Evolutionary conservation across 2,113 vertebrate genomes (phyloP).

Genomic region (Spermophilus dauricus): DNA sequence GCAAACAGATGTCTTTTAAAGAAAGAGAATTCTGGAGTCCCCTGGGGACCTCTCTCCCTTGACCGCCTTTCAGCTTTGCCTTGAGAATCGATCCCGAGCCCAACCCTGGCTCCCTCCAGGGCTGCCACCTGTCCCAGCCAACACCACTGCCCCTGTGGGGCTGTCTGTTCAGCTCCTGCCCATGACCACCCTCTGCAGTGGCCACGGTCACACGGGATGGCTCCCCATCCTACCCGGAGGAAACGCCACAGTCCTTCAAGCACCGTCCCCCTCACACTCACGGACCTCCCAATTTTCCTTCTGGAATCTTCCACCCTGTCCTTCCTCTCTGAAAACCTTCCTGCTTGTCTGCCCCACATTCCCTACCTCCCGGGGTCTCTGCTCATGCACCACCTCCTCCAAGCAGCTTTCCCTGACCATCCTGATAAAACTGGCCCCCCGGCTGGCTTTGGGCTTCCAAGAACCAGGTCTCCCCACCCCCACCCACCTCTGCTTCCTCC

Average conservation of each 20-base stretch:
- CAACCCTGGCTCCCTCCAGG: not conserved
- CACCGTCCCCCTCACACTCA: not conserved
- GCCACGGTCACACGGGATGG: not conserved
- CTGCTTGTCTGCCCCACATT: too few relatives aligned
- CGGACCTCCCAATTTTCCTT: not conserved
- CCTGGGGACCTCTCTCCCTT: too few relatives aligned
- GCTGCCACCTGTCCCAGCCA: not conserved
- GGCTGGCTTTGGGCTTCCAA: not conserved
- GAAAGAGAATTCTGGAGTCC: not conserved
- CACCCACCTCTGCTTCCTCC: not conserved
- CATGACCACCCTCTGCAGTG: not conserved
- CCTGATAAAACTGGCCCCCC: not conserved
- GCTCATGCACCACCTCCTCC: not conserved
- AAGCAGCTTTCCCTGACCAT: not conserved
- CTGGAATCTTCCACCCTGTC: not conserved
- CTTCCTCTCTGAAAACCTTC: not conserved
- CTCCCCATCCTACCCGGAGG: not conserved
- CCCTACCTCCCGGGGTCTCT: not conserved
- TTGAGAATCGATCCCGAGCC: not conserved
- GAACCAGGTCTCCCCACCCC: too few relatives aligned
- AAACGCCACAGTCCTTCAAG: accelerated
- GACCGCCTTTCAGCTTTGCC: not conserved
- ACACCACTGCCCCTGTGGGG: too few relatives aligned
- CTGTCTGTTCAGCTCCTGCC: not conserved
- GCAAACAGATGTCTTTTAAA: not conserved